phyloP scores from a whole-genome alignment of 2,797 vertebrate genomes.

The Phalanger gymnotis region DNA sequence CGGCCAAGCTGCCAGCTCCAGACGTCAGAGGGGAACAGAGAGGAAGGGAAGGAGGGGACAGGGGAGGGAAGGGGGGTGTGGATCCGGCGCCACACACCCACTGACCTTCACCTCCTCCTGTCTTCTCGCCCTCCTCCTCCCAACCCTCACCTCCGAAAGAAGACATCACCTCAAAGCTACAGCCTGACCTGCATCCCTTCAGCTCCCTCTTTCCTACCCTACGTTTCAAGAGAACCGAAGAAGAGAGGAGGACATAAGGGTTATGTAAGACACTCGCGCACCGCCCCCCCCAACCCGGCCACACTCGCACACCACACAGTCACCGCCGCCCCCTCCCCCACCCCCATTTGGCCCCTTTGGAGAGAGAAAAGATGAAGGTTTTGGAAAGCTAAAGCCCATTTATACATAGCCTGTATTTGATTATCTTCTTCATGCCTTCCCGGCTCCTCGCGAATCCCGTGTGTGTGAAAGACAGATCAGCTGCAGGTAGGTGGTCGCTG shows the following conservation, averaged over 20 bases:
- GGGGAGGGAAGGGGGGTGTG: conserved; percentile 82
- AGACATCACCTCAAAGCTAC: conserved; percentile 5
- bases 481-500: conserved; percentile 1
- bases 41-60: conserved; percentile 86
- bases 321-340: conserved; percentile 21
- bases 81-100: conserved; percentile 75
- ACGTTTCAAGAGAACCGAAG: conserved; percentile 54
- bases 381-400: background rate
- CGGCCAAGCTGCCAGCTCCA: conserved; percentile 90
- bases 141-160: conserved; percentile 29
- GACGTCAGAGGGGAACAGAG: conserved; percentile 91
- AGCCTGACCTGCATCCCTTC: conserved; percentile 36
- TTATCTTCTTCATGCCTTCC: conserved; percentile 28
- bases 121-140: conserved; percentile 83
- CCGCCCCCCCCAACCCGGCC: conserved; percentile 56
- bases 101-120: conserved; percentile 82
- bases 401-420: background rate
- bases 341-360: background rate
- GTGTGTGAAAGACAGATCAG: background rate
- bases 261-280: conserved; percentile 73
- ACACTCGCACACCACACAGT: background rate
- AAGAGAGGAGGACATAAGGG: conserved; percentile 60
- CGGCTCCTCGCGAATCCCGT: background rate
- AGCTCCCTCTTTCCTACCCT: conserved; percentile 13
- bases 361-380: background rate